phyloP scores from a whole-genome alignment of 2,113 vertebrate species.

The Dascyllus trimaculatus region DNA sequence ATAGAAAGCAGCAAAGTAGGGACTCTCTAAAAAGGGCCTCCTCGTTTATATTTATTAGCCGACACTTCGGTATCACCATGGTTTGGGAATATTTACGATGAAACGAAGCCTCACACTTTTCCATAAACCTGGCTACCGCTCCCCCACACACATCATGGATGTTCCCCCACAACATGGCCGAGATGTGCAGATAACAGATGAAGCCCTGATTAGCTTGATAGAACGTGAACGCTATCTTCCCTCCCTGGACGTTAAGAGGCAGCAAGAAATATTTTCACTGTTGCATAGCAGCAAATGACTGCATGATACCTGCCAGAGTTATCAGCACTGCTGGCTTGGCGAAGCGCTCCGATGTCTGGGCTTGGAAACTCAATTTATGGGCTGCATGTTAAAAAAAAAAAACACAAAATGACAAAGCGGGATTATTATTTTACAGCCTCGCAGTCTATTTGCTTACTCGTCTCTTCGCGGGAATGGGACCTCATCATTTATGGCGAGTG shows the following conservation, averaged over 20 bases:
- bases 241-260: constrained; percentile 23
- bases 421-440: constrained; percentile 21
- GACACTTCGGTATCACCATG: constrained; percentile 31
- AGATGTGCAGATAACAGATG: constrained; percentile 48
- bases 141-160: constrained; percentile 32
- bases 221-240: constrained; percentile 10
- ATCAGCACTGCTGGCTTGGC: constrained; percentile 14
- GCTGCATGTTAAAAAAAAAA: not conserved
- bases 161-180: not conserved
- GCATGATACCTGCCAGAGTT: constrained; percentile 19
- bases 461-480: not conserved
- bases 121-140: constrained; percentile 37
- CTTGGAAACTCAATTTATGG: not conserved
- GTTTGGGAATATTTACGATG: constrained; percentile 58
- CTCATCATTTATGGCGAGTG: not conserved
- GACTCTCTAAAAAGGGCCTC: constrained; percentile 33
- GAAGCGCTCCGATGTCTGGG: constrained; percentile 6
- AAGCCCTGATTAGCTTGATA: constrained; percentile 31
- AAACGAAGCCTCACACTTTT: constrained; percentile 52
- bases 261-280: constrained; percentile 44
- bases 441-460: not conserved
- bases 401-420: not conserved
- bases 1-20: constrained; percentile 38
- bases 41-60: constrained; percentile 54
- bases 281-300: constrained; percentile 55